Evolutionary conservation across 2,797 vertebrate species (phyloP), one percentile per base, ranked within the genome.

Genomic region (Esox lucius): DNA sequence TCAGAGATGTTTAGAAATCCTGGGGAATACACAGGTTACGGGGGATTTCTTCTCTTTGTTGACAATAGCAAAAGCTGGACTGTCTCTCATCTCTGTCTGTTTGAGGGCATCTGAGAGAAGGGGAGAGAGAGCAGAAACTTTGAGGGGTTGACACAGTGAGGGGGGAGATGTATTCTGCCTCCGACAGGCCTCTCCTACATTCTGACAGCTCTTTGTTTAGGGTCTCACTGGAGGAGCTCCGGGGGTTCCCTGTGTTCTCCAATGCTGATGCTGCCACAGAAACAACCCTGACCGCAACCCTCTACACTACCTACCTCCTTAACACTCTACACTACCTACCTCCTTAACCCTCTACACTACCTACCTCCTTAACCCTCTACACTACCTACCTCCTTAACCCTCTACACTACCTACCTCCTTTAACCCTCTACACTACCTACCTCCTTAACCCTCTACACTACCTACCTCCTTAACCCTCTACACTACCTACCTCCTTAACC

Each of bases 151-250:
- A 72, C 74, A 59, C 48, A 59, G 24, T 26, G 16, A 7, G 15
- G 16, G 24, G 67, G 8, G 46, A 35, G 62, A 81, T 83, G 68
- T 78, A 83, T 74, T 70, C 84, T 80, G 80, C 79, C 79, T 53
- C 81, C 89, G 89, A 91, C 86, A 86, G 87, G 83, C 85, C 84
- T 84, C 83, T 88, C 83, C 84, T 73, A 80, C 80, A 80, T 81
- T 77, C 85, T 91, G 87, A 90, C 87, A 81, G 68, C 79, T 78
- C 86, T 85, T 80, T 87, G 87, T 80, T 78, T 67, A 22, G 64
- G 80, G 75, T 79, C 83, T 85, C 78, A 72, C 76, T 75, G 80
- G 33, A 72, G 80, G 70, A 19, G 83, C 82, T 84, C 68, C 76
- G 22, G 81, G 84, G 86, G 83, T 78, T 83, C 80, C 67, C 48